Evolutionary conservation across 2,888 invertebrate genomes (phyloP), one percentile per base, ranked within the genome.

Genomic region (Hydraecia micacea): DNA sequence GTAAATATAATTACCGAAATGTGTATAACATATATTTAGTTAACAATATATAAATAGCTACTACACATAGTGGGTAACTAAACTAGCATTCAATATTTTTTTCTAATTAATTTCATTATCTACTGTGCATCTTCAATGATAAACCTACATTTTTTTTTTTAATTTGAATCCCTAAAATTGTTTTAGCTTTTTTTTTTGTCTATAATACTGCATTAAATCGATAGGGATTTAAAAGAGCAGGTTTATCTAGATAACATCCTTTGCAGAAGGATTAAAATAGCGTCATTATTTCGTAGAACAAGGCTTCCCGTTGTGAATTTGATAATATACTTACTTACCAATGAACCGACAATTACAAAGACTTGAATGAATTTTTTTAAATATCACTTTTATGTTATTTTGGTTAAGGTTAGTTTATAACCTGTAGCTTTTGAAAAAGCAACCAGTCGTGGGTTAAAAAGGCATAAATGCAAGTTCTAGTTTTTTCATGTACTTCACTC

Each of bases 171-270:
- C 55, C 46, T 65, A 55, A 39, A n/a, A 25, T 49, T 28, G 4
- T 67, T 75, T 83, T 69, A 72, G 28, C 55, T 65, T 68, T 21
- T 65, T 68, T 21, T n/a, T 85, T 85, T 81, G 74, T 72, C 82
- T 78, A 21, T 67, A 77, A 77, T 71, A 77, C 66, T 73, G 55
- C 36, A 63, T 65, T 42, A 5, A 65, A 79, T 60, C 55, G 3
- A 39, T 25, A 52, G 3, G 18, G 32, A 60, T 65, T 75, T 18
- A 42, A 52, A 60, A 46, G 55, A 58, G 21, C 78, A 66, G 11
- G 13, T 60, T 9, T n/a, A 55, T 36, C 15, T 69, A 21, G 15
- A 42, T 62, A n/a, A n/a, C 1, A 52, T 28, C 36, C 21, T 73
- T 21, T 28, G 21, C 46, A 73, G 5, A 15, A 63, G 13, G 32